phyloP scores from a whole-genome alignment of 2,113 vertebrate genomes.

The Gavialis gangeticus region DNA sequence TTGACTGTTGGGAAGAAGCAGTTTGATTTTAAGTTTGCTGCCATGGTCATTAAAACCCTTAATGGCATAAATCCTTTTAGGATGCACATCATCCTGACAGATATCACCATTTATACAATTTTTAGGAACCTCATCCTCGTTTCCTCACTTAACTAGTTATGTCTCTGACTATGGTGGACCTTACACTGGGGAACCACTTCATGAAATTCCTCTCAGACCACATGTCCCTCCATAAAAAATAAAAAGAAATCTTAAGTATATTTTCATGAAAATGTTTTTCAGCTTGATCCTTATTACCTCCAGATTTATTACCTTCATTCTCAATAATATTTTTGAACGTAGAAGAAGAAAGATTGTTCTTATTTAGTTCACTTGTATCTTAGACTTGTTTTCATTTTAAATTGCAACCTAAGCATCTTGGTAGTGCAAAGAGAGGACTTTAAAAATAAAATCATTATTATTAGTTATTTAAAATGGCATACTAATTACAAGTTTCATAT shows the following conservation, averaged over 20 bases:
- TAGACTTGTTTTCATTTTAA: neutral
- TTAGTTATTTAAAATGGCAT: neutral
- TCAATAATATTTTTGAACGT: neutral
- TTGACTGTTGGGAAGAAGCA: conserved; percentile 32
- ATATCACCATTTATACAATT: conserved; percentile 55
- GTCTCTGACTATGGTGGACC: conserved; percentile 59
- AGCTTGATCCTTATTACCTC: neutral
- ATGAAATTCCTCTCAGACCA: conserved; percentile 61
- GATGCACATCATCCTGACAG: conserved; percentile 67
- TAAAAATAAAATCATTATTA: neutral
- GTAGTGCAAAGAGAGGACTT: neutral
- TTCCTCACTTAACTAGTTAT: conserved; percentile 56
- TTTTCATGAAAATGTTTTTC: neutral
- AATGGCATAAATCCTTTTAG: conserved; percentile 57
- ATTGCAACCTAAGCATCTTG: neutral
- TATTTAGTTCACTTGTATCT: neutral
- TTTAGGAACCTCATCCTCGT: conserved; percentile 64
- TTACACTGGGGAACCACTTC: conserved; percentile 58
- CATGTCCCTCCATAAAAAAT: neutral
- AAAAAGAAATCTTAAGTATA: neutral
- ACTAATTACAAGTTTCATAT: neutral
- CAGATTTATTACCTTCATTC: neutral
- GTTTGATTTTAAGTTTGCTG: conserved; percentile 55
- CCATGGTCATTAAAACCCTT: conserved; percentile 36
- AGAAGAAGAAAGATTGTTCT: neutral